Evolutionary conservation across 2,888 invertebrate genomes (phyloP).

Genomic region (Cryptus armator): DNA sequence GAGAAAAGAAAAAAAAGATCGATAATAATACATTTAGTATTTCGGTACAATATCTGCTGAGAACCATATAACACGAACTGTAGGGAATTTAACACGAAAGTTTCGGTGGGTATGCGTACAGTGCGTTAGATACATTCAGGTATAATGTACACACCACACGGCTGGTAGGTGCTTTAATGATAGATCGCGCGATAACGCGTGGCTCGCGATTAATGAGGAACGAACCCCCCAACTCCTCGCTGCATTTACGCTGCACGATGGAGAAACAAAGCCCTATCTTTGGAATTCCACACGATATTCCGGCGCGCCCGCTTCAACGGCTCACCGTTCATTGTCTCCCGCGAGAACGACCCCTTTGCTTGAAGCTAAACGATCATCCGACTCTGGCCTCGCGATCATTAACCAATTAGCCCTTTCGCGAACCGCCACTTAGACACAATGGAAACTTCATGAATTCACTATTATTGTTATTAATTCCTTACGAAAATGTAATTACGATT

Average conservation of each 20-base stretch:
- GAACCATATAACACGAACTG: neutral
- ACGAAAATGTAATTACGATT: neutral
- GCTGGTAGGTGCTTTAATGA: slow-evolving; percentile 70
- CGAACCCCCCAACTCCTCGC: neutral
- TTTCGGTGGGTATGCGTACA: neutral
- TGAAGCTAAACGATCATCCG: slow-evolving; percentile 54
- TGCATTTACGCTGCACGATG: slow-evolving; percentile 43
- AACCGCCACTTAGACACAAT: neutral
- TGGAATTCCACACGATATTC: slow-evolving; percentile 65
- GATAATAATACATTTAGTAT: no score
- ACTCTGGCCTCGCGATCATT: slow-evolving; percentile 41
- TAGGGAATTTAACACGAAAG: neutral
- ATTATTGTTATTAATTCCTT: neutral
- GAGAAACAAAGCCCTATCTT: slow-evolving; percentile 68
- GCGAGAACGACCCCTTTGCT: slow-evolving; percentile 36
- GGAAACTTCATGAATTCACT: slow-evolving; percentile 19
- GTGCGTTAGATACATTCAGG: neutral
- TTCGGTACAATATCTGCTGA: no score
- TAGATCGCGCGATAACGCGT: slow-evolving; percentile 68
- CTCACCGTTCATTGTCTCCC: slow-evolving; percentile 57
- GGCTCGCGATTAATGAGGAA: slow-evolving; percentile 63
- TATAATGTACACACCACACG: neutral
- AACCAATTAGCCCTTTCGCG: slow-evolving; percentile 30
- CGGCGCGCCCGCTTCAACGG: slow-evolving; percentile 64
- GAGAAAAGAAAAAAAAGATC: no score